These are phyloP conservation scores for Cremastinae sp. DNA, from an alignment of 2,888 invertebrate species.

Conservation along the genomic window DNA sequence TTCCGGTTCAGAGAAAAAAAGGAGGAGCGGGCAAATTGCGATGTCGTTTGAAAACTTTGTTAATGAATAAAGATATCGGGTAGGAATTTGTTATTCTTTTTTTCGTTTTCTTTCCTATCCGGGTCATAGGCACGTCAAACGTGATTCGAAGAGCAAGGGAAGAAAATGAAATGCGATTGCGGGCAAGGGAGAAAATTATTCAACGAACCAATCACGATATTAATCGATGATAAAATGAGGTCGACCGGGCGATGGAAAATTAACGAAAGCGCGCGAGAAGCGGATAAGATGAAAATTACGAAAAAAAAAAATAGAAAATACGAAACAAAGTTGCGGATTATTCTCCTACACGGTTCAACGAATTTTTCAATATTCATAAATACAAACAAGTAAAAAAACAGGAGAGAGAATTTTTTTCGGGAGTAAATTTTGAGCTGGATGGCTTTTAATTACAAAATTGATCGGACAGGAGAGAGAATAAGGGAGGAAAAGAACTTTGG, in stretches of 20 bases:
- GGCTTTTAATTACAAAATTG: conserved; percentile 43
- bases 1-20: too few species aligned
- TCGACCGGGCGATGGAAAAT: conserved; percentile 32
- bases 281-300: not conserved
- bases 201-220: conserved; percentile 30
- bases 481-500: not conserved
- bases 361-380: too few species aligned
- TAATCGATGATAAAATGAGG: conserved; percentile 23
- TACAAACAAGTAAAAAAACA: too few species aligned
- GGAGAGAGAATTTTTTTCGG: too few species aligned
- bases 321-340: conserved; percentile 31
- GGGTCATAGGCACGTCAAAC: too few species aligned
- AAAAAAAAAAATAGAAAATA: conserved; percentile 24
- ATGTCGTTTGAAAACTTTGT: not conserved
- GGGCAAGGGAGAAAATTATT: conserved; percentile 20
- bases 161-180: not conserved
- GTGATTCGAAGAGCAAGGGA: conserved; percentile 2
- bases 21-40: not conserved
- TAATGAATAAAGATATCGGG: too few species aligned
- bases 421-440: not conserved
- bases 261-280: not conserved
- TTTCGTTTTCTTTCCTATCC: not conserved
- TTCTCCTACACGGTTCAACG: conserved; percentile 1
- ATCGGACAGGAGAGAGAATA: conserved; percentile 5
- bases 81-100: conserved; percentile 16